phyloP scores from a whole-genome alignment of 1,140 invertebrate species.

The Tribolium madens region DNA sequence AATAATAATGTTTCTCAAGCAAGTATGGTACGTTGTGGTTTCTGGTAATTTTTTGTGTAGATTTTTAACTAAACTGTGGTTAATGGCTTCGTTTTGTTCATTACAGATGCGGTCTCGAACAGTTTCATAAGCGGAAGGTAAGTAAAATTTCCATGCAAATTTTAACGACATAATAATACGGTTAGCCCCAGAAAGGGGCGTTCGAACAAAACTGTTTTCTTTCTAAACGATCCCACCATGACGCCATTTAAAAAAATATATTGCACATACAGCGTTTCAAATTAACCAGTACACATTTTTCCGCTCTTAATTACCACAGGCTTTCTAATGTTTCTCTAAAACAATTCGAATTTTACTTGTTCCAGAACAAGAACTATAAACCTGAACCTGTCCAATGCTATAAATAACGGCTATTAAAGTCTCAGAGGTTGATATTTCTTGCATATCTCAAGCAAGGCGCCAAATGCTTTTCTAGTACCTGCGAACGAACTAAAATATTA shows the following conservation, averaged over 20 bases:
- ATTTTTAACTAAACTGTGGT: conserved; percentile 30
- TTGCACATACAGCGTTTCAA: conserved; percentile 8
- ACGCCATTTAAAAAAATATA: conserved; percentile 28
- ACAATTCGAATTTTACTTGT: conserved; percentile 20
- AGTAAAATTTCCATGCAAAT: conserved; percentile 38
- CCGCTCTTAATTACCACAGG: not conserved
- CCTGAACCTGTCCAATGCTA: conserved; percentile 33
- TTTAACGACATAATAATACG: conserved; percentile 39
- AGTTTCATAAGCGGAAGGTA: conserved; percentile 38
- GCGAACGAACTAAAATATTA: conserved; percentile 3
- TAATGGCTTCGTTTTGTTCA: conserved; percentile 36
- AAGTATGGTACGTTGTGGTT: conserved; percentile 1
- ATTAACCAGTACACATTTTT: conserved; percentile 15
- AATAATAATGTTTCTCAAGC: not conserved
- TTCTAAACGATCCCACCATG: conserved; percentile 31
- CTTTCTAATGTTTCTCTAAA: not conserved
- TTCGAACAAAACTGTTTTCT: conserved; percentile 30
- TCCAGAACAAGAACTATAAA: conserved; percentile 32
- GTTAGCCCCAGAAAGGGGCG: conserved; percentile 32
- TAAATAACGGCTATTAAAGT: conserved; percentile 24
- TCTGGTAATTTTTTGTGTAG: not conserved
- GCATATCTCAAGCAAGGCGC: conserved; percentile 14
- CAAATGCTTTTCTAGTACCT: conserved; percentile 21
- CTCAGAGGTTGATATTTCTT: not conserved
- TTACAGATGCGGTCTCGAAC: conserved; percentile 36